These are phyloP conservation scores for Copsychus sechellarum DNA, from an alignment of 2,113 vertebrate species.

Conservation along the genomic window DNA sequence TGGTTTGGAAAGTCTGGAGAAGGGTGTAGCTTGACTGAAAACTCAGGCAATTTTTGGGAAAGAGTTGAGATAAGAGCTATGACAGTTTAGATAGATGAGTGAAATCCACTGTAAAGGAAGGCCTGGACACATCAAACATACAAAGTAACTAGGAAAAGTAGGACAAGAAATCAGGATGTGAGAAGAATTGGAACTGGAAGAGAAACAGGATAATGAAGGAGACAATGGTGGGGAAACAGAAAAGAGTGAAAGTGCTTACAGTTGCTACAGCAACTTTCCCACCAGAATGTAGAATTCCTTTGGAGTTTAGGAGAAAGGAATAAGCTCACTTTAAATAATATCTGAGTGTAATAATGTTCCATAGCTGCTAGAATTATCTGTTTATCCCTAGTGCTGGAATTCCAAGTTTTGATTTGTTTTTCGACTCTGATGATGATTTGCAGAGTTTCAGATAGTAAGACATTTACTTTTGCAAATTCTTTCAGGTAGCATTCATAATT, in stretches of 20 bases:
- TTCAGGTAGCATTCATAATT: neutral
- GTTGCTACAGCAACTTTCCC: constrained; percentile 15
- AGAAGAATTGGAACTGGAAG: neutral
- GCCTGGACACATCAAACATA: neutral
- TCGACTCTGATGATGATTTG: neutral
- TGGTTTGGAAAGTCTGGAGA: neutral
- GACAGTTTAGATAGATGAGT: neutral
- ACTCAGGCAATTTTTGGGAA: neutral
- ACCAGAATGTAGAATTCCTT: neutral
- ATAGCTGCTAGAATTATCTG: neutral
- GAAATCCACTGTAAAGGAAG: neutral
- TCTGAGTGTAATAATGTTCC: neutral
- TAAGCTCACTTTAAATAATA: neutral
- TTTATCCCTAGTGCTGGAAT: neutral
- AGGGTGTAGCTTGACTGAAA: neutral
- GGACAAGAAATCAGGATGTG: constrained; percentile 5
- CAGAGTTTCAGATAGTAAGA: neutral
- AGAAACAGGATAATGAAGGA: neutral
- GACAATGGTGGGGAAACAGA: neutral
- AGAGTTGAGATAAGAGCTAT: neutral
- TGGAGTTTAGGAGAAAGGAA: neutral
- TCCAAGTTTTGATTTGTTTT: neutral
- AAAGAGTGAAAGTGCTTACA: neutral
- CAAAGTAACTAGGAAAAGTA: neutral
- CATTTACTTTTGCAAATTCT: neutral